Evolutionary conservation across 2,113 vertebrate genomes (phyloP), one percentile per base, ranked within the genome.

Genomic region (Amphiprion ocellaris): DNA sequence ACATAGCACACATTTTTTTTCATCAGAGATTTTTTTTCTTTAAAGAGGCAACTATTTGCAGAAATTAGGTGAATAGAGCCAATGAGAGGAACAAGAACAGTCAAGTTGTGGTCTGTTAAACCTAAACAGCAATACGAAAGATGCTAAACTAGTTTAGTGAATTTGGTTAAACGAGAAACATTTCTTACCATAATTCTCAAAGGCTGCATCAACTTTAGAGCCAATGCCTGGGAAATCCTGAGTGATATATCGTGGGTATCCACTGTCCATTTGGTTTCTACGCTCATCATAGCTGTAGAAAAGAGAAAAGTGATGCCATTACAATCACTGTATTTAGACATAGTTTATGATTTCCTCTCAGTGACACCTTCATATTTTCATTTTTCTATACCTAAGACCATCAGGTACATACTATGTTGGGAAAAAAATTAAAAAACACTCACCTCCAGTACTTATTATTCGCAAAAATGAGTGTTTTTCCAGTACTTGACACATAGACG

Each of bases 151-250:
- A 30, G 30, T 30, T 14, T 15, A 44, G 41, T 12, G 41, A 44
- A 44, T 15, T 44, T 8, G 3, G 1, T 19, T n/a, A n/a, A 55
- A 52, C 23, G 4, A 4, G 5, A 72, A 49, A 33, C 7, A 49
- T 67, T 81, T 65, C 90, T 90, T 65, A 94, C 92, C 91, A 19
- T 55, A 64, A 74, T 92, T 91, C 61, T 91, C 89, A 90, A 94
- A 95, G 16, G 83, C 94, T 60, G 93, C 93, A 47, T 95, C 93
- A 53, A 95, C 92, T 74, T 67, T 91, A n/a, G 86, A 88, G n/a
- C 90, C 91, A 14, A 94, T 90, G 4, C 87, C 86, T 30, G 70
- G 90, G 55, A 94, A 92, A 77, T 92, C 75, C 12, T 5, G 9
- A 0, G 8, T 21, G 41, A 94, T 93, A 2, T 0, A 56, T 89